Evolutionary conservation across 2,797 vertebrate genomes (phyloP).

Genomic region (Sarcoramphus papa): DNA sequence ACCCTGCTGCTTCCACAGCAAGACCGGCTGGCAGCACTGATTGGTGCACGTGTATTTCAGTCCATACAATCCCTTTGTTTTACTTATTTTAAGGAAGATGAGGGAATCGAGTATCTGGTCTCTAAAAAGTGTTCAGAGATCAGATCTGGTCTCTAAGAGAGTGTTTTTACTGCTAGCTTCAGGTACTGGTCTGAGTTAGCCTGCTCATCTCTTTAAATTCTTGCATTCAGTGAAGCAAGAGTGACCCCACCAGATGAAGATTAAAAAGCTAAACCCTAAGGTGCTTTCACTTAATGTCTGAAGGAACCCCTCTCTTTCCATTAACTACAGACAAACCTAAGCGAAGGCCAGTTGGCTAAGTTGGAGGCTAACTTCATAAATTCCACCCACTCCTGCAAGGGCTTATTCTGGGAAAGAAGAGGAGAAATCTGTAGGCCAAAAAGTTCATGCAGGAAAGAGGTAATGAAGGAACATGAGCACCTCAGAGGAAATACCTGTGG

Average conservation of each 20-base stretch:
- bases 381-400: neutral
- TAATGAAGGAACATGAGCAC: neutral
- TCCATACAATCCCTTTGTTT: neutral
- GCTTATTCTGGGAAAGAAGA: neutral
- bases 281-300: neutral
- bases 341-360: neutral
- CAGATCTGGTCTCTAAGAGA: neutral
- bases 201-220: neutral
- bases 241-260: constrained; percentile 44
- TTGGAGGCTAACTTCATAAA: neutral
- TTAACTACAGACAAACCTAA: neutral
- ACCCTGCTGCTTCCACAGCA: neutral
- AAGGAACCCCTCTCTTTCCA: neutral
- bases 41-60: neutral
- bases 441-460: neutral
- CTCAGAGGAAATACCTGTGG: neutral
- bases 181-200: neutral
- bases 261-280: neutral
- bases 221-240: neutral
- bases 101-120: neutral
- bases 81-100: neutral
- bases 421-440: neutral
- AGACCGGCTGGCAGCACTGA: neutral
- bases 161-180: neutral
- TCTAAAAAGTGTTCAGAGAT: neutral